Evolutionary conservation across 2,113 vertebrate genomes (phyloP).

Genomic region (Chionomys nivalis): DNA sequence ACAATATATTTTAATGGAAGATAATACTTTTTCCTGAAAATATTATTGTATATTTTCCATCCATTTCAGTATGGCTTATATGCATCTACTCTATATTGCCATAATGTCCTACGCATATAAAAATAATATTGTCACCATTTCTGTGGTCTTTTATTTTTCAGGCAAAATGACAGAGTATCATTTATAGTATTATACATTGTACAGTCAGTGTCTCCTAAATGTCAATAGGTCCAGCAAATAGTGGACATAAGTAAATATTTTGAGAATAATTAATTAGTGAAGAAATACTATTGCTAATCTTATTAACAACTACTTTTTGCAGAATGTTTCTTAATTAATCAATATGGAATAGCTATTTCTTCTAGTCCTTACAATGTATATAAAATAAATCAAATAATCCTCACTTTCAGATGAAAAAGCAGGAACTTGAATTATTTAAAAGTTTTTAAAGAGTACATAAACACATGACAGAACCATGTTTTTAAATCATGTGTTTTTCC

Average conservation of each 20-base stretch:
- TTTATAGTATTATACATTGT: neutral
- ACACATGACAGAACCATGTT: neutral
- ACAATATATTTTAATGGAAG: neutral
- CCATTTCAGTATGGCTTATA: neutral
- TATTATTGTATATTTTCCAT: neutral
- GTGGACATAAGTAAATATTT: neutral
- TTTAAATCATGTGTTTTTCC: neutral
- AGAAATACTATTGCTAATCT: neutral
- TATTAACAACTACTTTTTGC: neutral
- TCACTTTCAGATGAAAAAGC: neutral
- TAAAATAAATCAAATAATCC: neutral
- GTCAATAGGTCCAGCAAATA: neutral
- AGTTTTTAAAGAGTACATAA: no score
- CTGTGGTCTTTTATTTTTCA: neutral
- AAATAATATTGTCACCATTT: neutral
- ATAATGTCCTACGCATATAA: neutral
- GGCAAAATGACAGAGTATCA: neutral
- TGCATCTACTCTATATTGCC: no score
- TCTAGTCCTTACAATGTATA: neutral
- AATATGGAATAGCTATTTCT: neutral
- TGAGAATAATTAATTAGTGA: neutral
- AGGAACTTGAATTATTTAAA: neutral
- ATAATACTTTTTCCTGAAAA: neutral
- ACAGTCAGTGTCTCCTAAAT: neutral
- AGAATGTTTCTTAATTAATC: neutral